phyloP scores from a whole-genome alignment of 2,888 invertebrate genomes.

The Spodoptera picta region DNA sequence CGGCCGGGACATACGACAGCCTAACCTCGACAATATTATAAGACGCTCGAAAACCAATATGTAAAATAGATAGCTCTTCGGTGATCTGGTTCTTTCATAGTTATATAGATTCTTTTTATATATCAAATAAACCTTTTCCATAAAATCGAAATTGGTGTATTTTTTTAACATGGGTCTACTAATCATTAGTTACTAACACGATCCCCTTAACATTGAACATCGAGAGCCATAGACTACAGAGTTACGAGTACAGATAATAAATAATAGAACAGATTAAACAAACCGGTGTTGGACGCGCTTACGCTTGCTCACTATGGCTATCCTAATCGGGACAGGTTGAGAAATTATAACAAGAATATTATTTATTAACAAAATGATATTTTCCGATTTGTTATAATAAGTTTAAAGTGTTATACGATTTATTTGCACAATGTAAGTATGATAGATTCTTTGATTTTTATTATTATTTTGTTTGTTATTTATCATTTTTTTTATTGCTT shows the following conservation, averaged over 20 bases:
- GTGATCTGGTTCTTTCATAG: slow-evolving; percentile 84
- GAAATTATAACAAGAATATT: slow-evolving; percentile 53
- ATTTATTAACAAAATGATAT: slow-evolving; percentile 61
- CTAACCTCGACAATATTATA: slow-evolving; percentile 46
- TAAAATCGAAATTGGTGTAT: slow-evolving; percentile 87
- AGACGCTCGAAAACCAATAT: slow-evolving; percentile 62
- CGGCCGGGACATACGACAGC: slow-evolving; percentile 54
- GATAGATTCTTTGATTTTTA: slow-evolving; percentile 59
- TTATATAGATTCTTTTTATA: slow-evolving; percentile 82
- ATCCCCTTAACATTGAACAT: slow-evolving; percentile 57
- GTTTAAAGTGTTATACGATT: slow-evolving; percentile 72
- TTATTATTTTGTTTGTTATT: slow-evolving; percentile 65
- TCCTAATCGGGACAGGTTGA: slow-evolving; percentile 72
- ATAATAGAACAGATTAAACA: slow-evolving; percentile 56
- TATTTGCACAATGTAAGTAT: slow-evolving; percentile 84
- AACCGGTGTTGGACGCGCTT: slow-evolving; percentile 82
- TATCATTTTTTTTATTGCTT: slow-evolving; percentile 67
- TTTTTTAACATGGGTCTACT: slow-evolving; percentile 88
- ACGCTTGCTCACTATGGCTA: slow-evolving; percentile 78
- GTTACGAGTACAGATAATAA: slow-evolving; percentile 53
- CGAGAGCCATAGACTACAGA: slow-evolving; percentile 68
- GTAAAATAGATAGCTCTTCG: slow-evolving; percentile 72
- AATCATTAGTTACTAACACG: slow-evolving; percentile 83
- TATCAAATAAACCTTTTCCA: slow-evolving; percentile 87
- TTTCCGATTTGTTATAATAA: slow-evolving; percentile 56